Evolutionary conservation across 1,140 invertebrate species (phyloP).

Genomic region (Aethina tumida): DNA sequence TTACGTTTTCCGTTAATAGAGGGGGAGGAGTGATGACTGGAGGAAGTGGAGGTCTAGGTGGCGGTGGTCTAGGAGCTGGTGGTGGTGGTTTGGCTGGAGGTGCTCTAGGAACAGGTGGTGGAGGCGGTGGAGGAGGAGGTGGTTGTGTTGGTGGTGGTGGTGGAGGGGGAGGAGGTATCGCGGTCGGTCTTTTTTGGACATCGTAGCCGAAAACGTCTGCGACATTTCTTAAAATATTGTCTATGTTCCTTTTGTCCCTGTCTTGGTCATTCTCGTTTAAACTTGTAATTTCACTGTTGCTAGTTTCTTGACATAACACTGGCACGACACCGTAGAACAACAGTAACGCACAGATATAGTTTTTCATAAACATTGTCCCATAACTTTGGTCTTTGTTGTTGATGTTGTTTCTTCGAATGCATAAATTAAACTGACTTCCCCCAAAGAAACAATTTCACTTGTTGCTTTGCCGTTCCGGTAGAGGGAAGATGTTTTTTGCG

Average conservation of each 20-base stretch:
- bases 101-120: background rate
- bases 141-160: constrained; percentile 1
- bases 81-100: constrained; percentile 6
- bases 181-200: constrained; percentile 7
- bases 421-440: too few species aligned
- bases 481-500: too few species aligned
- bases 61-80: constrained; percentile 2
- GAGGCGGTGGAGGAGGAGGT: constrained; percentile 1
- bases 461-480: too few species aligned
- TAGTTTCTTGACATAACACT: too few species aligned
- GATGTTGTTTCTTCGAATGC: too few species aligned
- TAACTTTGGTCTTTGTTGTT: too few species aligned
- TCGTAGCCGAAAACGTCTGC: constrained; percentile 10
- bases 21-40: constrained; percentile 5
- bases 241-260: constrained; percentile 6
- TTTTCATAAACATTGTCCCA: too few species aligned
- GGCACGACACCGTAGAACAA: too few species aligned
- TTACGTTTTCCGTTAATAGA: constrained; percentile 4
- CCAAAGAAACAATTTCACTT: too few species aligned
- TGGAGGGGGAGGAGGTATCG: constrained; percentile 1
- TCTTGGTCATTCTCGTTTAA: too few species aligned
- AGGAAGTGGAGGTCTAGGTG: background rate
- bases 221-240: constrained; percentile 7
- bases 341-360: too few species aligned
- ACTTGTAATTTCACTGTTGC: too few species aligned